Evolutionary conservation across 2,888 invertebrate species (phyloP), one percentile per base, ranked within the genome.

Genomic region (Papilio protenor): DNA sequence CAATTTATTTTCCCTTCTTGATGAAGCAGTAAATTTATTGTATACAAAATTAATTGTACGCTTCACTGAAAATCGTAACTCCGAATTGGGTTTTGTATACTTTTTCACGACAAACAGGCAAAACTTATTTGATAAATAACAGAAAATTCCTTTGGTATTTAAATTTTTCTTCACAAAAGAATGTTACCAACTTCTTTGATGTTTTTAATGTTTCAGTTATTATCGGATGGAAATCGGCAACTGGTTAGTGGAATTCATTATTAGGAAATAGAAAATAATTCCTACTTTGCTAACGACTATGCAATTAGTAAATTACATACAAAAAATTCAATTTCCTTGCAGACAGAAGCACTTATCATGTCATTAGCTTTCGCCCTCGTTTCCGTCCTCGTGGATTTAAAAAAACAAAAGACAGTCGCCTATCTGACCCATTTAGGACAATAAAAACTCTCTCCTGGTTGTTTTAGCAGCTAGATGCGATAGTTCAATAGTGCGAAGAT

Each of bases 1-100:
- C 40, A 72, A 72, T 73, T 77, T 73, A 77, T 77, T 66, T 73
- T 59, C 73, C 61, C 73, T 66, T 64, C 40, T 64, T 52, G 55
- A 77, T 77, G 73, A 77, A 77, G 64, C 45, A 55, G 64, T 66
- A 72, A 76, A 70, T 77, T 64, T 64, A 66, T 73, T 77, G 73
- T 73, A 61, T 76, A 40, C 66, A 66, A 66, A 66, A 66, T 66
- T 66, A 66, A 66, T 66, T 66, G 66, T 66, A 45, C 66, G 66
- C 40, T 45, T 45, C 40, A 66, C 11, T 66, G 66, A 66, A 66
- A 45, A 66, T 66, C 66, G n/a, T 45, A 69, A 45, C 45, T 21
- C 12, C 45, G 45, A 69, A 69, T 69, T 69, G 66, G 45, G 45
- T 12, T 66, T 45, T 45, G 45, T 66, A 40, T 18, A 69, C n/a